A percentile compares a stretch with the other conserved stretches of the same genome.
These are phyloP conservation scores for Neoaliturus tenellus DNA, from an alignment of 2,888 invertebrate species.

Conservation along the genomic window DNA sequence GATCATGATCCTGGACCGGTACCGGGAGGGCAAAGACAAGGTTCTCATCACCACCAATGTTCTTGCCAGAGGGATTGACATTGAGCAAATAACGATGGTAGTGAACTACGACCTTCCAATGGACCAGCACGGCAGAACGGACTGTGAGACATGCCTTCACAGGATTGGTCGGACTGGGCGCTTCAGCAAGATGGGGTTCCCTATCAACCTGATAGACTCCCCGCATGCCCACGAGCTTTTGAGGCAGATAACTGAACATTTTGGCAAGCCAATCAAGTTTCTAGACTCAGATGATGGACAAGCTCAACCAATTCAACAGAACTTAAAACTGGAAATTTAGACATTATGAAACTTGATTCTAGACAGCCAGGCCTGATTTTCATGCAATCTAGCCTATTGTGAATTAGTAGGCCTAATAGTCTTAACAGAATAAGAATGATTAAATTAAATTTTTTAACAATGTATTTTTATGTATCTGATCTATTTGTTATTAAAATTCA, in stretches of 20 bases:
- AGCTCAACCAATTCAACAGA: no score
- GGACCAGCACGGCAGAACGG: slow-evolving; percentile 87
- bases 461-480: no score
- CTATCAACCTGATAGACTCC: slow-evolving; percentile 96
- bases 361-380: no score
- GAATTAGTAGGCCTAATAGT: no score
- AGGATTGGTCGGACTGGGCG: slow-evolving; percentile 98
- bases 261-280: slow-evolving; percentile 79
- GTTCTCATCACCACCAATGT: slow-evolving; percentile 97
- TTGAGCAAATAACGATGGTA: slow-evolving; percentile 98
- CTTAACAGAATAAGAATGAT: no score
- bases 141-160: slow-evolving; percentile 98
- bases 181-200: slow-evolving; percentile 97
- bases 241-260: slow-evolving; percentile 89
- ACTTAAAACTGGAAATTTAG: no score
- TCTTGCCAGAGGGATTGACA: slow-evolving; percentile 93
- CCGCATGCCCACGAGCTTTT: slow-evolving; percentile 83
- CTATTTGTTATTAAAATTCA: no score
- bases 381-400: no score
- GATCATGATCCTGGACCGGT: slow-evolving; percentile 93
- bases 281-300: no score
- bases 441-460: no score
- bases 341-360: no score
- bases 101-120: slow-evolving; percentile 99
- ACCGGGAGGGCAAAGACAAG: slow-evolving; percentile 94